Evolutionary conservation across 2,888 invertebrate species (phyloP), one percentile per base, ranked within the genome.

Genomic region (Myopa tessellatipennis): DNA sequence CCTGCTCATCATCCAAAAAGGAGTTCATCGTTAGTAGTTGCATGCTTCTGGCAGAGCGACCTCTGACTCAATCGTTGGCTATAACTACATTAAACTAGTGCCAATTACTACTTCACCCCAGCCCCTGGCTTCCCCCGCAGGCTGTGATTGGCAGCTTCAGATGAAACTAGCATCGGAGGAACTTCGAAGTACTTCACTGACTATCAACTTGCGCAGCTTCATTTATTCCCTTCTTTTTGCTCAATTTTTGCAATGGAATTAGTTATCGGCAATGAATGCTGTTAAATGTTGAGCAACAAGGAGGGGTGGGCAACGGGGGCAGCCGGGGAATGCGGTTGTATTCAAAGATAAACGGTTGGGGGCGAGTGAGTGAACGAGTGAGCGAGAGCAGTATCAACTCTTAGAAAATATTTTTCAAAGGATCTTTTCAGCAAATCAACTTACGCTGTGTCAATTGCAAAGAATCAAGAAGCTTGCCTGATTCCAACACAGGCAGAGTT

Each of bases 81-180:
- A 75, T 75, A 75, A 75, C 75, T 75, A 68, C 60, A 75, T 75
- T 75, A 75, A 69, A 68, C 68, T 69, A 40, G 26, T 69, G 69
- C 60, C 75, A 75, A 75, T 75, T 75, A 75, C 68, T 58, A 75
- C 69, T 68, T 52, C 74, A 38, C 74, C 63, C 50, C 14, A n/a
- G 36, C 45, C 52, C 38, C 40, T n/a, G 5, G 4, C 55, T 7
- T n/a, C 71, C 58, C 16, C 2, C 58, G n/a, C 4, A n/a, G 1
- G 18, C n/a, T 58, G 40, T 73, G 40, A 73, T 73, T 73, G 73
- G 73, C 73, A 73, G 26, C 73, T 26, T 60, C 63, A 63, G 58
- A 65, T 8, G 18, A 61, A 61, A 40, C 45, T 26, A 18, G 45
- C 26, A 60, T 40, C 61, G 36, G 40, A 73, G 61, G 60, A 45